Percentiles rank a stretch among this genome's conserved stretches.
phyloP scores from a whole-genome alignment of 1,140 invertebrate genomes.

The Tetramorium alpestre region DNA sequence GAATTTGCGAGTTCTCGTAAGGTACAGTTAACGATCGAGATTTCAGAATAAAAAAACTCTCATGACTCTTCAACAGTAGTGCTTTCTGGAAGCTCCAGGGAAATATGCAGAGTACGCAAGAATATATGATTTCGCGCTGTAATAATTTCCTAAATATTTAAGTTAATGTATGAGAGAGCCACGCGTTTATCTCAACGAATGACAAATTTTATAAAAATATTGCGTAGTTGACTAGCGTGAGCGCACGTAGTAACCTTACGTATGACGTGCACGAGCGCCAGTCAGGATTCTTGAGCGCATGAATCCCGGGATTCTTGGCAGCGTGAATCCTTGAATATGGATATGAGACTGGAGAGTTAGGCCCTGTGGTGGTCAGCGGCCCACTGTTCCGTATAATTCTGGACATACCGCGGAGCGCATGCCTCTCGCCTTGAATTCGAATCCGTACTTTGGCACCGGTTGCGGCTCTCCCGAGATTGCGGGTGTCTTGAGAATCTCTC shows the following conservation, averaged over 20 bases:
- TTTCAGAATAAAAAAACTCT: neutral
- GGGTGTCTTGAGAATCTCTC: constrained; percentile 23
- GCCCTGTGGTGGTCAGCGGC: constrained; percentile 13
- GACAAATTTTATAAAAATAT: neutral
- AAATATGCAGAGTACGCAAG: neutral
- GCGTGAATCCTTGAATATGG: constrained; percentile 35
- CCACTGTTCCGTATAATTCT: constrained; percentile 44
- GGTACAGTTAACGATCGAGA: neutral
- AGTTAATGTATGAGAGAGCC: neutral
- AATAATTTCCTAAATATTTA: constrained; percentile 17
- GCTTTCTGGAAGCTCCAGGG: neutral
- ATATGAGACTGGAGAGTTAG: constrained; percentile 44
- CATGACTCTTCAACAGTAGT: neutral
- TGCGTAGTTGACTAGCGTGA: neutral
- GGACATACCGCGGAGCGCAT: constrained; percentile 25
- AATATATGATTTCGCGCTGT: neutral
- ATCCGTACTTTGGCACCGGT: constrained; percentile 45
- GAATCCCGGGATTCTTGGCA: constrained; percentile 26
- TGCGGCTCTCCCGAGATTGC: constrained; percentile 25
- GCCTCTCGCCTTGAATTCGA: constrained; percentile 17
- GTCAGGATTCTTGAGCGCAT: constrained; percentile 11
- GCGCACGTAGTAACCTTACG: neutral
- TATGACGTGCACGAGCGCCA: neutral
- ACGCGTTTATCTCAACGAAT: neutral
- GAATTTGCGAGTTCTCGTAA: neutral